Evolutionary conservation across 2,113 vertebrate genomes (phyloP), one percentile per base, ranked within the genome.

Genomic region (Thymallus thymallus): DNA sequence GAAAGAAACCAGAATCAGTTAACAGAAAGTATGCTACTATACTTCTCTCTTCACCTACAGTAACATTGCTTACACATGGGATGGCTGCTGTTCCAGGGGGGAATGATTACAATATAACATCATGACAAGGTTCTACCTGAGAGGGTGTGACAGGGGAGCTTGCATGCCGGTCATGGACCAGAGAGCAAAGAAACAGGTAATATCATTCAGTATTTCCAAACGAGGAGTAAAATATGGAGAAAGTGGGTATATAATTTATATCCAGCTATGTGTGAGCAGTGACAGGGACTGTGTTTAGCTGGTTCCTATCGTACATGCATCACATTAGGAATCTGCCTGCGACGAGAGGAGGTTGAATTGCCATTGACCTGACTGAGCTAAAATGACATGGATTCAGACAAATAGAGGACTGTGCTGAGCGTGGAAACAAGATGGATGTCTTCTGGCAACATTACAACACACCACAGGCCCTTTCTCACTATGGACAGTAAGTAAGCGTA

Each of bases 311-410:
- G 81, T 86, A 82, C 88, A 88, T 89, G 91, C 88, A 89, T 91
- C 87, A 89, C 85, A 89, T 92, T 89, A 91, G 84, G 83, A 88
- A 87, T 81, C 85, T 86, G 89, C 80, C 86, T 87, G 82, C 84
- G 84, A 90, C 83, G 84, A 91, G 87, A 88, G 86, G 86, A 91
- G 89, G 86, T 88, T 87, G 89, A 90, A 91, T 90, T 91, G 89
- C 87, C 76, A 84, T 83, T 91, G 90, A 91, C 90, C 88, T 89
- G 88, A 89, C 86, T 91, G 88, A 91, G 89, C 88, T 87, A 90
- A 90, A 90, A 90, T 91, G 90, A 91, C 90, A 88, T 81, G 83
- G 83, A 91, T 90, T 91, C 89, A 91, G 89, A 91, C 87, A 91
- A 90, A 90, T 89, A 89, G 89, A 90, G 88, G 86, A 83, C 83